phyloP scores from a whole-genome alignment of 2,888 invertebrate species.

The Marronus borbonicus region DNA sequence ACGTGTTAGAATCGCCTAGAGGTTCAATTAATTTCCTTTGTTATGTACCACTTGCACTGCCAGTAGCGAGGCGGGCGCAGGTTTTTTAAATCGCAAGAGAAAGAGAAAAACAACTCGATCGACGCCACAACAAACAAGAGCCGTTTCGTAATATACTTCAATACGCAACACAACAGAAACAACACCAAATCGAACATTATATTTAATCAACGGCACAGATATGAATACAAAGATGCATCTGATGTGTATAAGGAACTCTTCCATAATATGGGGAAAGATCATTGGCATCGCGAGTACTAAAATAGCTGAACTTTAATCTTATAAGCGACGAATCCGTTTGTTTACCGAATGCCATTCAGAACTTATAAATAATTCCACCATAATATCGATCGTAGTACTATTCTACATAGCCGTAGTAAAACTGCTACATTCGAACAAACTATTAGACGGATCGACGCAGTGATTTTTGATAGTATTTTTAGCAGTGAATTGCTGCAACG shows the following conservation, averaged over 20 bases:
- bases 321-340: constrained; percentile 28
- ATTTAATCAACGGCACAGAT: constrained; percentile 13
- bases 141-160: background rate
- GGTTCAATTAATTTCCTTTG: constrained; percentile 38
- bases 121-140: background rate
- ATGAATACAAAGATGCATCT: background rate
- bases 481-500: background rate
- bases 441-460: background rate
- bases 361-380: constrained; percentile 36
- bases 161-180: background rate
- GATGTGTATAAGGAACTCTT: background rate
- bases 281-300: constrained; percentile 37
- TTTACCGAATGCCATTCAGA: constrained; percentile 36
- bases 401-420: background rate
- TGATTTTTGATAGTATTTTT: constrained; percentile 16
- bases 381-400: constrained; percentile 11
- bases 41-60: constrained; percentile 14
- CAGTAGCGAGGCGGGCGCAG: constrained; percentile 2
- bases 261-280: constrained; percentile 19
- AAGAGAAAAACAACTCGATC: background rate
- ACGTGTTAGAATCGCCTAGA: constrained; percentile 40
- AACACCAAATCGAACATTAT: background rate
- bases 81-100: constrained; percentile 14
- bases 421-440: background rate
- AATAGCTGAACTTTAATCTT: constrained; percentile 43